Evolutionary conservation across 2,113 vertebrate species (phyloP).

Genomic region (Atrichornis clamosus): DNA sequence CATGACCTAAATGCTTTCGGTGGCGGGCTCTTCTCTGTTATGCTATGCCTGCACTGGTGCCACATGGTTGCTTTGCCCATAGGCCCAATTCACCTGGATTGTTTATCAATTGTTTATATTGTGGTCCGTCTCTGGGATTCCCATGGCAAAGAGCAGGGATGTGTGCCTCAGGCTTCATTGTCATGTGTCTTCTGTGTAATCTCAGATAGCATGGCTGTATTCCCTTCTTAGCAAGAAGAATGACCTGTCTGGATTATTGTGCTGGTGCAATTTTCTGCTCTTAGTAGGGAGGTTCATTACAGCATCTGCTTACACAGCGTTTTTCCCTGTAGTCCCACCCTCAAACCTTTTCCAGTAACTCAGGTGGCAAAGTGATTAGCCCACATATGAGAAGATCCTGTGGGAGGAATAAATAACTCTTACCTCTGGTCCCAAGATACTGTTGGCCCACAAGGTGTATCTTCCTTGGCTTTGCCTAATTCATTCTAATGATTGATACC

Average conservation of each 20-base stretch:
- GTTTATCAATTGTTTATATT: not conserved
- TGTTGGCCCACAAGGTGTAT: not conserved
- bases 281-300: not conserved
- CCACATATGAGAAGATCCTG: not conserved
- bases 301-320: not conserved
- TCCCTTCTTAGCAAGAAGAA: not conserved
- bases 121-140: not conserved
- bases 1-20: not conserved
- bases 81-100: not conserved
- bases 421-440: not conserved
- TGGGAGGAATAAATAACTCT: not conserved
- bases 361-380: not conserved
- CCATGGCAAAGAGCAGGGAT: not conserved
- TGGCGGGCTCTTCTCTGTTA: not conserved
- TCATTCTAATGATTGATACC: not conserved
- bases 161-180: not conserved
- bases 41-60: not conserved
- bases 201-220: not conserved
- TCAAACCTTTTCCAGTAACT: not conserved
- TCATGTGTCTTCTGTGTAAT: not conserved
- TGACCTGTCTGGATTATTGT: not conserved
- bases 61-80: fast-evolving
- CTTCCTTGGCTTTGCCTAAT: not conserved
- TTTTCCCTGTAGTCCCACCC: not conserved
- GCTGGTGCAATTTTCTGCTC: not conserved